Evolutionary conservation across 2,888 invertebrate genomes (phyloP), one percentile per base, ranked within the genome.

Genomic region (Eupithecia subumbrata): DNA sequence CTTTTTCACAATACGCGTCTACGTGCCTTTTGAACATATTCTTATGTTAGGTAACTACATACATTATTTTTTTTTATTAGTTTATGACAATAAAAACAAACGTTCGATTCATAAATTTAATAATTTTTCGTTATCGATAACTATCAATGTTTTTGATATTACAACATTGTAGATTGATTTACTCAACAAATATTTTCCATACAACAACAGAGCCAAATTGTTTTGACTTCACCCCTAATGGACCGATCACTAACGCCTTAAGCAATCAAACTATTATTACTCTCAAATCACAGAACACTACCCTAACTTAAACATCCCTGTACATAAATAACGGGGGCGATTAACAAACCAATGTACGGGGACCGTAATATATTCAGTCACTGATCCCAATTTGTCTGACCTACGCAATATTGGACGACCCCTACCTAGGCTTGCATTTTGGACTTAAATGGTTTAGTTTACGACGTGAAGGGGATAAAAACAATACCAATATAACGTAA

Each of bases 361-460:
- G 88, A 91, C 91, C 90, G 93, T 93, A 94, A 94, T 94, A 93
- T 94, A 94, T 94, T 94, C 93, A 90, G 91, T 91, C 87, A 88
- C 91, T 92, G 93, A 92, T 92, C 92, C 92, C 94, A 94, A 94
- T 94, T 94, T 94, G 94, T 94, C 94, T 90, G 92, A 92, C 92
- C 93, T 92, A 92, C 92, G 92, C 91, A 91, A 92, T 94, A 94
- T 92, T 89, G 92, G 88, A 86, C 82, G 85, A 84, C 86, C 88
- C 85, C 86, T 71, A 34, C 60, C 63, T 68, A 64, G 72, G 71
- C 40, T 66, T 71, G 72, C 75, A 77, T 77, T 77, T 77, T 73
- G 71, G 70, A 73, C 71, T 75, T 77, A 63, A 77, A 77, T 63
- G 72, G 74, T 67, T 77, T 69, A 70, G 73, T 60, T 25, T 72